These are phyloP conservation scores for Misgurnus anguillicaudatus DNA, from an alignment of 2,113 vertebrate species.

Conservation along the genomic window DNA sequence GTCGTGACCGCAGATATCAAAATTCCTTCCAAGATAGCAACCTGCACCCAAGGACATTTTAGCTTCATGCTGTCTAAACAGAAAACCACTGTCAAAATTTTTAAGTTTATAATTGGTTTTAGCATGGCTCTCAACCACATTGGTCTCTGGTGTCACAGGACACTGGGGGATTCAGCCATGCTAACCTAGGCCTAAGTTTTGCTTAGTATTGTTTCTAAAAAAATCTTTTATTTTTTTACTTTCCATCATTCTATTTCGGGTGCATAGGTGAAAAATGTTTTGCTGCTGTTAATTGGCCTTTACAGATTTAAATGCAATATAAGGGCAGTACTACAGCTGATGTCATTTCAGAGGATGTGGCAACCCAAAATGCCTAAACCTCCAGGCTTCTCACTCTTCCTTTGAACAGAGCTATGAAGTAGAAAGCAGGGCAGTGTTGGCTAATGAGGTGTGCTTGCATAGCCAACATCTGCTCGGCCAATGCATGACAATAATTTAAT, in stretches of 20 bases:
- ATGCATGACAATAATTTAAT: constrained; percentile 35
- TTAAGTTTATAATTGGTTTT: constrained; percentile 21
- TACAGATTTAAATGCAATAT: not conserved
- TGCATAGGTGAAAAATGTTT: constrained; percentile 17
- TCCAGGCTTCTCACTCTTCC: constrained; percentile 15
- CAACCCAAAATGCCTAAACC: constrained; percentile 27
- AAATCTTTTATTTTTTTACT: not conserved
- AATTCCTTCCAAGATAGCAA: not conserved
- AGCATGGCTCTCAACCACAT: constrained; percentile 3
- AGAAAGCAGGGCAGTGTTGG: constrained; percentile 15
- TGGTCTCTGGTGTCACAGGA: not conserved
- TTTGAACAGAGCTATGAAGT: constrained; percentile 8
- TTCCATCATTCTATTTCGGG: constrained; percentile 19
- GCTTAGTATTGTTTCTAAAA: not conserved
- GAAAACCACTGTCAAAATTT: constrained; percentile 17
- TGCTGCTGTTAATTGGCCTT: constrained; percentile 19
- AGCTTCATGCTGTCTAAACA: not conserved
- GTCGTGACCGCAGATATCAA: not conserved
- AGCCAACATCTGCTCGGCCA: constrained; percentile 33
- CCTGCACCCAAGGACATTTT: not conserved
- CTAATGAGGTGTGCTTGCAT: constrained; percentile 41
- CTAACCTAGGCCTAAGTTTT: not conserved
- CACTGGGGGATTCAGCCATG: not conserved
- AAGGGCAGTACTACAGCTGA: constrained; percentile 15
- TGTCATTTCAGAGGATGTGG: constrained; percentile 20